Evolutionary conservation across 53 echinoderm and acorn worm genomes (phyloP).

Genomic region (Henricia sp.): DNA sequence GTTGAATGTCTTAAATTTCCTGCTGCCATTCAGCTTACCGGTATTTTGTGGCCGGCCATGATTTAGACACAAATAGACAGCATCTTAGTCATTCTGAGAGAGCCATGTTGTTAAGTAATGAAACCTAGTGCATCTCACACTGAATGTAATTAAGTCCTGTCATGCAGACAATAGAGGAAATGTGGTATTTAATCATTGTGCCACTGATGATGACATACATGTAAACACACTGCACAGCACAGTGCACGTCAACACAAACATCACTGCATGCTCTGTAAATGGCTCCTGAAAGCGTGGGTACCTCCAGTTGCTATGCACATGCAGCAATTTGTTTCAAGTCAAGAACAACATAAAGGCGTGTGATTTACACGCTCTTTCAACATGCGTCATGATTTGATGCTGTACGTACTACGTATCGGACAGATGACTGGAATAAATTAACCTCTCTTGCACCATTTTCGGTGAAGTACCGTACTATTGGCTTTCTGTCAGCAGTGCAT

Average conservation of each 20-base stretch:
- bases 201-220: slow-evolving; percentile 6
- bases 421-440: not conserved
- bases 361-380: slow-evolving; percentile 12
- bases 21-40: too few species aligned
- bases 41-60: too few species aligned
- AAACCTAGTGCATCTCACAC: too few species aligned
- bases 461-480: not conserved
- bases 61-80: too few species aligned
- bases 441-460: not conserved
- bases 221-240: slow-evolving; percentile 19
- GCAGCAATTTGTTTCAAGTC: not conserved
- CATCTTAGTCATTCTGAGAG: too few species aligned
- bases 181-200: slow-evolving; percentile 3
- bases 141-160: too few species aligned
- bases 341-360: not conserved
- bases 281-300: not conserved
- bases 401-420: slow-evolving; percentile 1
- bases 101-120: too few species aligned
- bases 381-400: not conserved
- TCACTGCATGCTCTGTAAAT: slow-evolving; percentile 6
- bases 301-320: slow-evolving; percentile 28
- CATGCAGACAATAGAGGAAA: not conserved
- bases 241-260: slow-evolving; percentile 23
- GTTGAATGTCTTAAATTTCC: too few species aligned
- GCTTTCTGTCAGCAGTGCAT: not conserved